A percentile compares a stretch with the other conserved stretches of the same genome.
These are phyloP conservation scores for Hyphantria cunea DNA, from an alignment of 1,140 invertebrate species.

Conservation along the genomic window DNA sequence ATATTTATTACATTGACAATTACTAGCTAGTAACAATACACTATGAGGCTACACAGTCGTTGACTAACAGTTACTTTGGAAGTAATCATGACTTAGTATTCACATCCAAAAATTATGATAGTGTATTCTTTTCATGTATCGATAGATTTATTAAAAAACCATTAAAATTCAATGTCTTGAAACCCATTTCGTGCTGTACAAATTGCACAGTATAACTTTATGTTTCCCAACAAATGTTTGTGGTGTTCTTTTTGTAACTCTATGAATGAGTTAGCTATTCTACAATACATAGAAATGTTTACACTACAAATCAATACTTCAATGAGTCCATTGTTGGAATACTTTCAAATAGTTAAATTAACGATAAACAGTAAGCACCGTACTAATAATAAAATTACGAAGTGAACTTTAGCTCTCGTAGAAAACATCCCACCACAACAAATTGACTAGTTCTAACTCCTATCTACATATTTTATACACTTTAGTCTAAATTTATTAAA, in stretches of 20 bases:
- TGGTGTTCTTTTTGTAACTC: conserved; percentile 29
- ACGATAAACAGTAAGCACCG: conserved; percentile 75
- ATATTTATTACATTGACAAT: conserved; percentile 60
- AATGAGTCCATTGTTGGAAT: conserved; percentile 35
- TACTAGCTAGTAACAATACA: conserved; percentile 62
- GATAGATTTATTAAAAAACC: conserved; percentile 47
- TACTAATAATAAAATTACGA: conserved; percentile 68
- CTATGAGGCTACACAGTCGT: conserved; percentile 71
- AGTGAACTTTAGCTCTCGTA: conserved; percentile 71
- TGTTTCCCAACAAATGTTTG: not conserved
- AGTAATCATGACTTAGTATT: conserved; percentile 50
- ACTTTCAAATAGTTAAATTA: conserved; percentile 39
- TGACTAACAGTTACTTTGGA: conserved; percentile 51
- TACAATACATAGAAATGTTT: conserved; percentile 53
- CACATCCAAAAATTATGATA: conserved; percentile 48
- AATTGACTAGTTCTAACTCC: conserved; percentile 80
- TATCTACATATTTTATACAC: conserved; percentile 72
- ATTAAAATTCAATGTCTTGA: conserved; percentile 72
- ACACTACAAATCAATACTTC: conserved; percentile 51
- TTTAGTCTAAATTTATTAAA: conserved; percentile 70
- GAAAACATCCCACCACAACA: conserved; percentile 77
- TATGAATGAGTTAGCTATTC: conserved; percentile 45
- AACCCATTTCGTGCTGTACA: conserved; percentile 61
- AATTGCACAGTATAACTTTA: conserved; percentile 54
- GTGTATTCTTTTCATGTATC: conserved; percentile 55